Evolutionary conservation across 92 coral and sea anemone genomes (phyloP), one percentile per base, ranked within the genome.

Genomic region (Porites rus): DNA sequence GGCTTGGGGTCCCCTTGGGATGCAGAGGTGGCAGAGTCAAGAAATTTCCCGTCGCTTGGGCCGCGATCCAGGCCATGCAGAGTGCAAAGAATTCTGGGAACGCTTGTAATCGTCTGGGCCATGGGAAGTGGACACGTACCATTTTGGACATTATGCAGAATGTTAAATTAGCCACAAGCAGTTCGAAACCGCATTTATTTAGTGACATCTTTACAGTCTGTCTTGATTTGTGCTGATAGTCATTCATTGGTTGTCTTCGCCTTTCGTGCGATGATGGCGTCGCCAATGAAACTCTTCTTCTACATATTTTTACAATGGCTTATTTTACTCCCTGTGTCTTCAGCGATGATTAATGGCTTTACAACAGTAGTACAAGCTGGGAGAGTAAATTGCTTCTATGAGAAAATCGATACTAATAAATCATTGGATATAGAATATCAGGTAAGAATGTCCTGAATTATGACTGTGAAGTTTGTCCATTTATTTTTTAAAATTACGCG

Each of bases 361-460:
- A 94, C 98, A n/a, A 92, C 91, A 14, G 82, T 85, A 18, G 88
- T 94, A 31, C 94, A 93, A 31, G 81, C 96, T 2, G 98, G 96
- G 2, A 84, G 63, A 60, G 76, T 83, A 28, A 93, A 92, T 66
- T 94, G 98, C 92, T 94, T 93, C 80, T 94, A 86, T 74, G 98
- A 94, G 18, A 77, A 88, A 1, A 62, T 94, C 18, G 91, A 85
- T 14, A 77, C 63, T 7, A 94, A 94, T 85, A 74, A 77, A 54
- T 90, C 86, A 38, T 83, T 94, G 82, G 98, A 94, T 31, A 74
- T 94, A 6, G 98, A 94, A 50, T 94, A 91, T 70, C 98, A 94
- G 94, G 98, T 94, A 66, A 92, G 71, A 16, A 20, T 17, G 6
- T 20, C 2, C 18, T 13, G 8, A 18, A 4, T 78, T 16, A 14